Evolutionary conservation across 2,797 vertebrate genomes (phyloP).

Genomic region (Synaphobranchus kaupii): DNA sequence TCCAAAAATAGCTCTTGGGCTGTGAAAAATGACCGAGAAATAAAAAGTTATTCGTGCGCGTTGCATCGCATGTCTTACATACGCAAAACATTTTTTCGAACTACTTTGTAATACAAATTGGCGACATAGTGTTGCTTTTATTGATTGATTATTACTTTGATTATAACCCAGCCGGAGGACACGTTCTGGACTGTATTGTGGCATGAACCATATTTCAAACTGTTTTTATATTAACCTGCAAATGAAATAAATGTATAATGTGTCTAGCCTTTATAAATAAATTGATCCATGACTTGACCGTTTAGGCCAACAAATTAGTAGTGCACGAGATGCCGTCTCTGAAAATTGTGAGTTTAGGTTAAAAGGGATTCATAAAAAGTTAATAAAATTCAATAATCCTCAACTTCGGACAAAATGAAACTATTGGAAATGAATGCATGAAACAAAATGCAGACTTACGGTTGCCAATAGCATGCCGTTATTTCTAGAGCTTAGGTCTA

Average conservation of each 20-base stretch:
- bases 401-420: not conserved
- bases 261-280: not conserved
- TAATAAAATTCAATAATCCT: not conserved
- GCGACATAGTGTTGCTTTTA: too few relatives aligned
- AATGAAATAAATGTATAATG: not conserved
- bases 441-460: not conserved
- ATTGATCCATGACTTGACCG: not conserved
- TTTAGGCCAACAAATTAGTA: not conserved
- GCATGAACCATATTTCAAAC: not conserved
- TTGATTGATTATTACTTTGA: too few relatives aligned
- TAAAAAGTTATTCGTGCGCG: not conserved
- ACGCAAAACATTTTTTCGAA: not conserved
- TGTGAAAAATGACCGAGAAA: not conserved
- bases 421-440: not conserved
- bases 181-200: not conserved
- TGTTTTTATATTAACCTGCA: not conserved
- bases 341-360: not conserved
- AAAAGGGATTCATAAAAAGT: not conserved
- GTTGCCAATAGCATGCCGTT: not conserved
- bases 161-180: too few relatives aligned
- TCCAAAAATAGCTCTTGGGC: not conserved
- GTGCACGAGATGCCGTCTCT: not conserved
- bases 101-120: too few relatives aligned
- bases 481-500: not conserved
- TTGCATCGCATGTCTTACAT: not conserved